These are phyloP conservation scores for Neoniphon sammara DNA, from an alignment of 2,797 vertebrate species.

Conservation along the genomic window DNA sequence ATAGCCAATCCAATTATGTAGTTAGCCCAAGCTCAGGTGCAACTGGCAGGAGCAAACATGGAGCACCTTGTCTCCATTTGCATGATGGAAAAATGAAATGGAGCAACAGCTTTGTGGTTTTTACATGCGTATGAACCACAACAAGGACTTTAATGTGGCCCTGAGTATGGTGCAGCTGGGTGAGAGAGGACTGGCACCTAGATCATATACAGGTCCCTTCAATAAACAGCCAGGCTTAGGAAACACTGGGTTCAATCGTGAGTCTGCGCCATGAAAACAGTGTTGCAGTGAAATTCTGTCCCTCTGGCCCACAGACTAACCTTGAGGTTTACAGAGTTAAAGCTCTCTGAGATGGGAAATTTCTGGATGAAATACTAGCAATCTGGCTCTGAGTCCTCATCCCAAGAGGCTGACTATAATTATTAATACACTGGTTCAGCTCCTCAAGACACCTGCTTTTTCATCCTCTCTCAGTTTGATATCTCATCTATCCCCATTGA, in stretches of 20 bases:
- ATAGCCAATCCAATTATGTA: slow-evolving; percentile 77
- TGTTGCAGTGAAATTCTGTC: slow-evolving; percentile 8
- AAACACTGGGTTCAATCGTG: slow-evolving; percentile 31
- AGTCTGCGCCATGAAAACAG: slow-evolving; percentile 28
- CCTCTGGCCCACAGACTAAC: slow-evolving; percentile 11
- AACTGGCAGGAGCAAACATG: slow-evolving; percentile 29
- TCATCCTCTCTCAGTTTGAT: slow-evolving; percentile 11
- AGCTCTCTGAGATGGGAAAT: slow-evolving; percentile 9
- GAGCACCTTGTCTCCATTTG: slow-evolving; percentile 20
- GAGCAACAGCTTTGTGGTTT: slow-evolving; percentile 51
- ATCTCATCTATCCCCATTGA: neutral
- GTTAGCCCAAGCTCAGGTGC: slow-evolving; percentile 68
- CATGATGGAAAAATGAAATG: slow-evolving; percentile 35
- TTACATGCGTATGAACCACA: slow-evolving; percentile 28
- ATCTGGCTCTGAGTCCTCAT: slow-evolving; percentile 4
- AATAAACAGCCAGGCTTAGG: slow-evolving; percentile 51
- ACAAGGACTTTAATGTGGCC: slow-evolving; percentile 39
- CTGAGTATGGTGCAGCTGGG: neutral
- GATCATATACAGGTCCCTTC: slow-evolving; percentile 33
- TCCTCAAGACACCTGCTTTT: slow-evolving; percentile 11
- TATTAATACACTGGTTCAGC: neutral
- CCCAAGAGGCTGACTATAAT: neutral
- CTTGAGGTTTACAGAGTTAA: slow-evolving; percentile 16
- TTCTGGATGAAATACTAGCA: slow-evolving; percentile 18
- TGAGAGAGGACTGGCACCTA: neutral